Evolutionary conservation across 2,888 invertebrate genomes (phyloP).

Genomic region (Anaspis maculata): DNA sequence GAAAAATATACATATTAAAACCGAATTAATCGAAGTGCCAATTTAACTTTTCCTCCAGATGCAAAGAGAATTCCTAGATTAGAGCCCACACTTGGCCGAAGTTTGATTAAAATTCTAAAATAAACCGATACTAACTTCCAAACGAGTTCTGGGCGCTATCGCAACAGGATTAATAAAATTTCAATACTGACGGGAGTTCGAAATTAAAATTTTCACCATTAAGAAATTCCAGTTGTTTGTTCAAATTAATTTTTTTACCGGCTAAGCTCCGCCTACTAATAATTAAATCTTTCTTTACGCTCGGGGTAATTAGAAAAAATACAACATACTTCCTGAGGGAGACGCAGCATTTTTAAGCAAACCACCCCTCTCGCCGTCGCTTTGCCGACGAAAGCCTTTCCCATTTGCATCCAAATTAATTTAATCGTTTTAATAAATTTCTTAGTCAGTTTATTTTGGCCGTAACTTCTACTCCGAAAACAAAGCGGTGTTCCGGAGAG

Average conservation of each 20-base stretch:
- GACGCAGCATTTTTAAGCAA: background rate
- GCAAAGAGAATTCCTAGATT: no score
- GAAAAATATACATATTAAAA: constrained; percentile 16
- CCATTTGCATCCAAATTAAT: constrained; percentile 10
- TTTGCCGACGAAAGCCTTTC: constrained; percentile 5
- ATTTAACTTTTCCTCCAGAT: constrained; percentile 18
- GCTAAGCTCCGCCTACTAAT: no score
- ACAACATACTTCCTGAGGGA: background rate
- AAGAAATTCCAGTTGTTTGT: background rate
- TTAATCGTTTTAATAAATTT: constrained; percentile 12
- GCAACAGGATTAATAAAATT: constrained; percentile 5
- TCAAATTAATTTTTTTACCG: background rate
- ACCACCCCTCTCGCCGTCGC: constrained; percentile 1
- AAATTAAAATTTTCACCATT: background rate
- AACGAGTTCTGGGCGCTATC: constrained; percentile 12
- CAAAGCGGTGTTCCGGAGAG: no score
- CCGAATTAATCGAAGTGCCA: constrained; percentile 18
- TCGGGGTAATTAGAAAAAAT: background rate
- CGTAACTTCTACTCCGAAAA: no score
- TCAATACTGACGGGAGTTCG: background rate
- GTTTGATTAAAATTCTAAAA: constrained; percentile 19
- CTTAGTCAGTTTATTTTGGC: no score
- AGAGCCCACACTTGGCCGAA: constrained; percentile 11
- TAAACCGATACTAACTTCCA: constrained; percentile 14
- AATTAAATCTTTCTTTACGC: no score